Evolutionary conservation across 2,888 invertebrate genomes (phyloP).

Genomic region (Drosophila infuscata): DNA sequence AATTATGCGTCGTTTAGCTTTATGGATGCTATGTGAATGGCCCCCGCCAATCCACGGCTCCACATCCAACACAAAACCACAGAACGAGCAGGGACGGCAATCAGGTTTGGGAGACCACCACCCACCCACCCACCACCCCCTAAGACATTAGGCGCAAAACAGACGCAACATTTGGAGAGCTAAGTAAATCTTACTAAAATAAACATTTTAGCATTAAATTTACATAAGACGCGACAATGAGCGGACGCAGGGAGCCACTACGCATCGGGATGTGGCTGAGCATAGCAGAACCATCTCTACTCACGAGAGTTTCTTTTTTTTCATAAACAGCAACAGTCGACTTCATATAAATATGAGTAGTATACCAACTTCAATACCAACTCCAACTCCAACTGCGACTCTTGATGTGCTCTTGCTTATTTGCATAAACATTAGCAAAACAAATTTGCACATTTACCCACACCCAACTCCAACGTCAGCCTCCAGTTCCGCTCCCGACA

Average conservation of each 20-base stretch:
- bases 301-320: conserved; percentile 39
- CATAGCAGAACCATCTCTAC: conserved; percentile 57
- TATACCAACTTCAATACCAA: conserved; percentile 14
- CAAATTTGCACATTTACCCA: conserved; percentile 79
- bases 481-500: conserved; percentile 52
- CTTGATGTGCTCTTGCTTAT: conserved; percentile 71
- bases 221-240: conserved; percentile 79
- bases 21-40: conserved; percentile 72
- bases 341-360: conserved; percentile 53
- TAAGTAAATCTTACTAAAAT: conserved; percentile 80
- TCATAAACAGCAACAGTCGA: conserved; percentile 74
- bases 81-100: conserved; percentile 33
- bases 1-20: conserved; percentile 83
- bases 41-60: conserved; percentile 8
- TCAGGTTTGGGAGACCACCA: conserved; percentile 27
- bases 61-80: conserved; percentile 32
- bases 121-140: conserved; percentile 2
- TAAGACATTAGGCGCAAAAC: conserved; percentile 54
- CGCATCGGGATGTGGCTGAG: conserved; percentile 7
- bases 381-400: conserved; percentile 19
- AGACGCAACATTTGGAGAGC: conserved; percentile 70
- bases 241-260: conserved; percentile 17
- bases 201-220: conserved; percentile 83
- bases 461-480: conserved; percentile 30
- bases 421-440: conserved; percentile 82